These are phyloP conservation scores for Apogon hyalosoma DNA, from an alignment of 2,797 vertebrate species.

Conservation along the genomic window DNA sequence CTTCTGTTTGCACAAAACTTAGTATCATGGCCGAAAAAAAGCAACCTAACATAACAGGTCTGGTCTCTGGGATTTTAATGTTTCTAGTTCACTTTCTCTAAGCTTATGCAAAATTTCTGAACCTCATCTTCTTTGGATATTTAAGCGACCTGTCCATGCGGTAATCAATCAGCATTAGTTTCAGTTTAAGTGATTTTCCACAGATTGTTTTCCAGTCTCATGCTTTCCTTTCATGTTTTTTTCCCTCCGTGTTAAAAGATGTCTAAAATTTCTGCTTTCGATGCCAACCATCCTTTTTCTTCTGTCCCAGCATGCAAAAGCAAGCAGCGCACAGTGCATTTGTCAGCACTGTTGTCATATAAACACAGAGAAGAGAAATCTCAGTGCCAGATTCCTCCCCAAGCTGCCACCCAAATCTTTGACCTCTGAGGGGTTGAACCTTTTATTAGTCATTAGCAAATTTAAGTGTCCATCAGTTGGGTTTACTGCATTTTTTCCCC, in stretches of 20 bases:
- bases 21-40: too few relatives aligned
- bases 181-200: not conserved
- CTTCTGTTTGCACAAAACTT: too few relatives aligned
- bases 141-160: conserved; percentile 5
- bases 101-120: not conserved
- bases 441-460: conserved; percentile 17
- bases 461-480: conserved; percentile 32
- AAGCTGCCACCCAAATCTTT: conserved; percentile 38
- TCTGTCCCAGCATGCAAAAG: conserved; percentile 44
- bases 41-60: too few relatives aligned
- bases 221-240: conserved; percentile 18
- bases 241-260: conserved; percentile 8
- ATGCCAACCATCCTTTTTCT: conserved; percentile 8
- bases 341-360: conserved; percentile 34
- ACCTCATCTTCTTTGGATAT: not conserved
- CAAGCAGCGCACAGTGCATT: not conserved
- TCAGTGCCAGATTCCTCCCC: conserved; percentile 10
- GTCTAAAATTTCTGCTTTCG: conserved; percentile 10
- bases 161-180: conserved; percentile 39
- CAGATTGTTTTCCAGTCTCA: not conserved
- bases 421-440: conserved; percentile 18
- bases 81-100: not conserved
- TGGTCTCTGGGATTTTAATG: not conserved
- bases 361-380: conserved; percentile 40
- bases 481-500: conserved; percentile 1